Evolutionary conservation across 1,140 invertebrate genomes (phyloP), one percentile per base, ranked within the genome.

Genomic region (Calosoma granatense): DNA sequence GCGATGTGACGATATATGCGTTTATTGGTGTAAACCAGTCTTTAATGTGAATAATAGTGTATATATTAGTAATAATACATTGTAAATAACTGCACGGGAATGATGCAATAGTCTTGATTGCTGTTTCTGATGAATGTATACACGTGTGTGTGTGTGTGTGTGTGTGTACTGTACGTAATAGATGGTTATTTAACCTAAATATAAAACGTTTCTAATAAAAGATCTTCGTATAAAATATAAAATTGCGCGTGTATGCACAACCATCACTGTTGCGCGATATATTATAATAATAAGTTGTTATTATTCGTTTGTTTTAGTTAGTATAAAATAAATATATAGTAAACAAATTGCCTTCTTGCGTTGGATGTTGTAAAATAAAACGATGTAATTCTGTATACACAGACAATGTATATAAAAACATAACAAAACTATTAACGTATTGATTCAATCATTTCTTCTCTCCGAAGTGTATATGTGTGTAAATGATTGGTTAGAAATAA

Each of bases 221-320:
- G 41, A 47, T 47, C 41, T 47, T 47, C 15, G 17, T 47, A 47
- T 47, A 47, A 47, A 47, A 47, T 47, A 47, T 47, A 47, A 47
- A 47, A 47, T 47, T 12, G 41, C 9, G 15, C 41, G 15, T 17
- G 6, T 47, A 17, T 47, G 17, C 17, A 17, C 41, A 47, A 47
- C 17, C 17, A 47, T 17, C 4, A 17, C 17, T 47, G 26, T n/a
- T 12, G 17, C 17, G 17, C 9, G 9, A 11, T 47, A 12, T 12
- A 12, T 47, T 11, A 47, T 47, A 47, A 47, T 47, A 47, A 47
- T 47, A 47, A 47, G 41, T 47, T 47, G 41, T 47, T 47, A 47
- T 47, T 47, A 47, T 47, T 47, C 41, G 41, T 47, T 47, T 17
- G 15, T 17, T 47, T 47, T 47, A 47, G 17, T 47, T 12, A 47